These are phyloP conservation scores for Boloria selene DNA, from an alignment of 2,888 invertebrate species.

Conservation along the genomic window DNA sequence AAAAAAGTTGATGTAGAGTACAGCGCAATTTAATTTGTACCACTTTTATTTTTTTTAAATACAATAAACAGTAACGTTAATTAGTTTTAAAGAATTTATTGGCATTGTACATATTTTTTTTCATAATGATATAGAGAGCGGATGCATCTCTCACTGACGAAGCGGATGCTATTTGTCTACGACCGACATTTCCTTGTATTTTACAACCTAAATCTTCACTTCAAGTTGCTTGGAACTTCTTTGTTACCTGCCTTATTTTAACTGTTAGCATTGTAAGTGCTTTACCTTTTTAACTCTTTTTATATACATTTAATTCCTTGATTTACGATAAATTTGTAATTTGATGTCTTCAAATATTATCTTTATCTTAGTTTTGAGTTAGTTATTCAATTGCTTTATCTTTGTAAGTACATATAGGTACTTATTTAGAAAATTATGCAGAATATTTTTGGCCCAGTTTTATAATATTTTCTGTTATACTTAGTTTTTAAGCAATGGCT, in stretches of 20 bases:
- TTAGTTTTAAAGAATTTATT: neutral
- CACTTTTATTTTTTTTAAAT: too few species aligned
- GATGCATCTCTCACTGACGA: constrained; percentile 62
- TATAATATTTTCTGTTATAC: neutral
- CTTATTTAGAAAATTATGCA: too few species aligned
- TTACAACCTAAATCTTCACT: constrained; percentile 66
- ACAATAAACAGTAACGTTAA: too few species aligned
- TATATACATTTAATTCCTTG: neutral
- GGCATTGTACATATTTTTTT: neutral
- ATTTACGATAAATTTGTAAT: neutral
- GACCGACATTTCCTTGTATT: constrained; percentile 69
- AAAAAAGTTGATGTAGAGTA: too few species aligned
- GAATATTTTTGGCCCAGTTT: neutral
- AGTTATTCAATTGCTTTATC: too few species aligned
- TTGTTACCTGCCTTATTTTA: constrained; percentile 56
- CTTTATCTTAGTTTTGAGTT: too few species aligned
- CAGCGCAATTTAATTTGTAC: too few species aligned
- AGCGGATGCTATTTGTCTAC: constrained; percentile 66
- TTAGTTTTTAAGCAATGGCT: too few species aligned
- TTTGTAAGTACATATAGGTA: too few species aligned
- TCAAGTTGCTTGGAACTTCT: constrained; percentile 56
- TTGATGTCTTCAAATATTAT: neutral
- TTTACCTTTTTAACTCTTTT: neutral
- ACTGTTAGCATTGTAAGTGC: constrained; percentile 60
- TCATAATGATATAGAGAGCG: constrained; percentile 48